Base-by-base conservation (phyloP, 2,113 vertebrate genomes). In the Marcusenius ussheri region DNA sequence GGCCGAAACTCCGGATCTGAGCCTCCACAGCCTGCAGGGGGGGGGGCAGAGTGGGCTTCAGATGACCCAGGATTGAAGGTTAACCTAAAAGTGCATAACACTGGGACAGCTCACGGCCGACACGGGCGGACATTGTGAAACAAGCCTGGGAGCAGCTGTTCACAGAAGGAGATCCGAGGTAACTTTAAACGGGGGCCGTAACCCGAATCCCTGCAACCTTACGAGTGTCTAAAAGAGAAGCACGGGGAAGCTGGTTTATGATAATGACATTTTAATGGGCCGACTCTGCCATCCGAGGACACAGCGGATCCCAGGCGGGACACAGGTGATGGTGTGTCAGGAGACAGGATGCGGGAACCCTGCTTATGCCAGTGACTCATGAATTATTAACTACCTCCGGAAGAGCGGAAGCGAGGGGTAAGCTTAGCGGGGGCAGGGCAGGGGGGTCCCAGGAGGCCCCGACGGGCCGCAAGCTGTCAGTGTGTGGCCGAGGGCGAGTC, bases 1-100 rank as follows among this genome's bases (percentile, higher is more conserved):
- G 98, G 94, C 98, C 98, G 94, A 99, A 99, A 93, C 98, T 98
- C 93, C 97, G 96, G 92, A 99, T 99, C 94, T 99, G 98, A 95
- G 98, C 97, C 96, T 99, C 98, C 31, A 98, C 97, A 90, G 98
- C 98, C 98, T 99, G 94, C 42, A 17, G 62, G n/a, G 7, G 8
- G 27, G 62, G 66, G 27, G 11, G 4, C 31, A 77, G 31, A 77
- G 19, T 35, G 15, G 31, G 74, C 13, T 42, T 80, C 35, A 80
- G 31, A 77, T 77, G 70, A 80, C 35, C 74, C 13, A 39, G 17
- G 35, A 42, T 19, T 42, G 74, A 42, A 80, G 13, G 74, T 80
- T 42, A 42, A 42, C 74, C 74, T 39, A 42, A 80, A 80, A 19
- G 35, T 13, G 15, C 74, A 80, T 17, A 8, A 80, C 13, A 80